phyloP scores from a whole-genome alignment of 92 coral and sea anemone species.

The Zoanthus sansibaricus region DNA sequence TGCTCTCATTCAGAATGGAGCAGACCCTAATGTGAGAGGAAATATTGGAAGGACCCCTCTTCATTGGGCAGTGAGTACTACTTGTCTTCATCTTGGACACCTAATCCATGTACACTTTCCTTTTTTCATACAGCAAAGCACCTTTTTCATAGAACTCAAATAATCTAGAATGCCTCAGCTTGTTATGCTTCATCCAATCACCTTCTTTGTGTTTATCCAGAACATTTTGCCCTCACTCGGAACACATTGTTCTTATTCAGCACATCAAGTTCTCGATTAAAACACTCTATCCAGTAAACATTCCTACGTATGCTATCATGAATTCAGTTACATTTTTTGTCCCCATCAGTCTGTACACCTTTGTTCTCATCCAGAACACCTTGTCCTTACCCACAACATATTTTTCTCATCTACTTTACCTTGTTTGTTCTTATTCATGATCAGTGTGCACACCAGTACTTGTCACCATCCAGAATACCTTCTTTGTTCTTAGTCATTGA shows the following conservation, averaged over 20 bases:
- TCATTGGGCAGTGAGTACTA: conserved; percentile 83
- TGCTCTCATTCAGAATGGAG: conserved; percentile 90
- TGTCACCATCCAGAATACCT: not conserved
- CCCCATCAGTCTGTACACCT: not conserved
- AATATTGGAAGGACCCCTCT: conserved; percentile 87
- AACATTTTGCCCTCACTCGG: not conserved
- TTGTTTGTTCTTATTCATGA: not conserved
- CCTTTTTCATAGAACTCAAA: no score
- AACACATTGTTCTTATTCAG: no score
- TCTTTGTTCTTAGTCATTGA: no score
- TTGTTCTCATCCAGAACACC: not conserved
- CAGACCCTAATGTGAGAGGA: conserved; percentile 90
- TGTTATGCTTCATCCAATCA: no score
- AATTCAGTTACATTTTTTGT: not conserved
- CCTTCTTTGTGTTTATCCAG: not conserved
- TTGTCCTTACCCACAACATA: not conserved
- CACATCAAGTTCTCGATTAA: no score
- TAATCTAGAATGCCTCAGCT: not conserved
- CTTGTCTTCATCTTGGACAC: not conserved
- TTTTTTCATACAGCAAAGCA: not conserved
- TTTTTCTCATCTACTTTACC: no score
- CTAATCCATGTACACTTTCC: not conserved
- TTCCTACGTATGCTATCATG: no score
- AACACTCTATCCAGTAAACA: no score
- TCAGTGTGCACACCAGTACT: not conserved